These are phyloP conservation scores for Psittacula cyanocephala DNA, from an alignment of 2,113 vertebrate genomes.

Conservation along the genomic window DNA sequence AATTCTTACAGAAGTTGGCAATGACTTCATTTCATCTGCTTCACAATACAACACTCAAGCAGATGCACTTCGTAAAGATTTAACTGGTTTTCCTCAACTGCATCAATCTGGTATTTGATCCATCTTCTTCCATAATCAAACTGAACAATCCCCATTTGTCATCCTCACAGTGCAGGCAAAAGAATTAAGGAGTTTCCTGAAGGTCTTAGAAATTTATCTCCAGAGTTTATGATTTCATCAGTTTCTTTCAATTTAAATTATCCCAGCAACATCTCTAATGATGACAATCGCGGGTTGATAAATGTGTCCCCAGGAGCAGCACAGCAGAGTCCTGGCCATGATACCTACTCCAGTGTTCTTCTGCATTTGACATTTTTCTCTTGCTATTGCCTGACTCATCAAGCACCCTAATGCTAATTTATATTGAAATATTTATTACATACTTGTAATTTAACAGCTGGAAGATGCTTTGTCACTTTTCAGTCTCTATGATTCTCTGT, in stretches of 20 bases:
- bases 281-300: neutral
- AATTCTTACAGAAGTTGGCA: neutral
- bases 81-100: accelerated
- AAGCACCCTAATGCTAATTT: neutral
- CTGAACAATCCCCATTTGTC: neutral
- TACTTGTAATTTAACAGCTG: neutral
- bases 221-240: neutral
- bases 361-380: too few species aligned
- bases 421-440: neutral
- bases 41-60: neutral
- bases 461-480: neutral
- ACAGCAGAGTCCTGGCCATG: neutral
- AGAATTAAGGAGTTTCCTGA: neutral
- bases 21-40: neutral
- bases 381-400: neutral
- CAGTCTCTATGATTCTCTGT: neutral
- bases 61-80: neutral
- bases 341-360: neutral
- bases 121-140: neutral
- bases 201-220: neutral
- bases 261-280: neutral
- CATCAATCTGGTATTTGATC: neutral
- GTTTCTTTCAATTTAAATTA: neutral
- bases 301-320: neutral
- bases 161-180: neutral